phyloP scores from a whole-genome alignment of 2,113 vertebrate genomes.

The Lepisosteus osseus region DNA sequence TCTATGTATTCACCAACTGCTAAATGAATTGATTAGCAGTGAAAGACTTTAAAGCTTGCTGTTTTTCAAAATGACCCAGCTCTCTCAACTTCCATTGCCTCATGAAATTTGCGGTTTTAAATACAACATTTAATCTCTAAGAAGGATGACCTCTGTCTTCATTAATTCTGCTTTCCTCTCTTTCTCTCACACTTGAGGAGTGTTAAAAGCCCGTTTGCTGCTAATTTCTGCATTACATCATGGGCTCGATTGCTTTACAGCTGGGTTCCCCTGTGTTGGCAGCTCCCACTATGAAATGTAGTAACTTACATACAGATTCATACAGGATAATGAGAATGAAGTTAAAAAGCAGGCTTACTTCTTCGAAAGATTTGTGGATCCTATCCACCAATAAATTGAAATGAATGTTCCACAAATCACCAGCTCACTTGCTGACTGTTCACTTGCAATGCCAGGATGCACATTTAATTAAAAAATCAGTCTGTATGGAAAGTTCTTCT shows the following conservation, averaged over 20 bases:
- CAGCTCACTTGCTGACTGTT: constrained; percentile 64
- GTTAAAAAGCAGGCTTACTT: constrained; percentile 19
- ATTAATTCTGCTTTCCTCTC: background rate
- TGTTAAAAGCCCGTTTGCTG: too few species aligned
- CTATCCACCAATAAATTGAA: constrained; percentile 40
- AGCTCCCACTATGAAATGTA: background rate
- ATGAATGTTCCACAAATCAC: constrained; percentile 60
- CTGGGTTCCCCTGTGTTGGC: background rate
- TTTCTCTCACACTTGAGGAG: background rate
- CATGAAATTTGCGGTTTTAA: constrained; percentile 34
- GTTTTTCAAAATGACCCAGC: constrained; percentile 18
- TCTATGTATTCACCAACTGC: background rate
- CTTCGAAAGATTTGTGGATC: constrained; percentile 46
- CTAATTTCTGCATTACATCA: background rate
- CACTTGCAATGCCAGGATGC: constrained; percentile 45
- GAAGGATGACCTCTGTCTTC: constrained; percentile 18
- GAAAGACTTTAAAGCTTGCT: constrained; percentile 2
- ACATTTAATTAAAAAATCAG: constrained; percentile 59
- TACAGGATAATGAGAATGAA: constrained; percentile 41
- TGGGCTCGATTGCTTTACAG: background rate
- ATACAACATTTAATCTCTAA: constrained; percentile 32
- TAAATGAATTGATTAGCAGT: background rate
- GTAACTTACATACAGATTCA: constrained; percentile 37
- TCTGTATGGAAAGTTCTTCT: constrained; percentile 48
- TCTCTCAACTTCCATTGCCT: background rate